phyloP scores from a whole-genome alignment of 2,113 vertebrate species.

The Stictonetta naevosa region DNA sequence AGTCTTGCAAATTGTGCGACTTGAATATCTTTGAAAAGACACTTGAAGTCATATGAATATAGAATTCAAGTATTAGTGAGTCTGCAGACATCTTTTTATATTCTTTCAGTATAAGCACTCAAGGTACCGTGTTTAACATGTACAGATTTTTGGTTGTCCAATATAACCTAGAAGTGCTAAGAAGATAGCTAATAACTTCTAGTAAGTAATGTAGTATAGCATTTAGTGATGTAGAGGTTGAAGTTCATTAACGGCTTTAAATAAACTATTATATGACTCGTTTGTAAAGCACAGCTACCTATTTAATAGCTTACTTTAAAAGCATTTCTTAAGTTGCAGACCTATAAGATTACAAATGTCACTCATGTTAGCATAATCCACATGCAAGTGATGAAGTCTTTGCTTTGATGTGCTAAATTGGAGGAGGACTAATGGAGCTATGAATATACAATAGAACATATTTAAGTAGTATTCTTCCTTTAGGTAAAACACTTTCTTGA shows the following conservation, averaged over 20 bases:
- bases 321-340: conserved; percentile 86
- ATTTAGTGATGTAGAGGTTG: conserved; percentile 78
- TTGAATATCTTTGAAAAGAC: conserved; percentile 51
- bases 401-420: conserved; percentile 93
- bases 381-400: conserved; percentile 85
- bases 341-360: conserved; percentile 90
- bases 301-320: conserved; percentile 86
- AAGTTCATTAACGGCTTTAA: conserved; percentile 83
- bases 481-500: conserved; percentile 86
- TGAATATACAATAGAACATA: conserved; percentile 91
- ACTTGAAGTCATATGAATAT: conserved; percentile 4
- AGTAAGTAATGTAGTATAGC: conserved; percentile 74
- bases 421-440: conserved; percentile 90
- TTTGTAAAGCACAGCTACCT: conserved; percentile 78
- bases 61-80: conserved; percentile 53
- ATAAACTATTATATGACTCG: conserved; percentile 83
- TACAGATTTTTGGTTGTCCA: conserved; percentile 63
- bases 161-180: conserved; percentile 72
- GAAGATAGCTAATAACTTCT: conserved; percentile 78
- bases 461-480: conserved; percentile 89
- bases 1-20: conserved; percentile 43
- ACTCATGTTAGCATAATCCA: conserved; percentile 90
- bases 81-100: conserved; percentile 38
- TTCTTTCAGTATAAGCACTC: conserved; percentile 58
- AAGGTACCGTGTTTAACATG: conserved; percentile 45